Evolutionary conservation across 1,140 invertebrate species (phyloP).

Genomic region (Hylaeus anthracinus): DNA sequence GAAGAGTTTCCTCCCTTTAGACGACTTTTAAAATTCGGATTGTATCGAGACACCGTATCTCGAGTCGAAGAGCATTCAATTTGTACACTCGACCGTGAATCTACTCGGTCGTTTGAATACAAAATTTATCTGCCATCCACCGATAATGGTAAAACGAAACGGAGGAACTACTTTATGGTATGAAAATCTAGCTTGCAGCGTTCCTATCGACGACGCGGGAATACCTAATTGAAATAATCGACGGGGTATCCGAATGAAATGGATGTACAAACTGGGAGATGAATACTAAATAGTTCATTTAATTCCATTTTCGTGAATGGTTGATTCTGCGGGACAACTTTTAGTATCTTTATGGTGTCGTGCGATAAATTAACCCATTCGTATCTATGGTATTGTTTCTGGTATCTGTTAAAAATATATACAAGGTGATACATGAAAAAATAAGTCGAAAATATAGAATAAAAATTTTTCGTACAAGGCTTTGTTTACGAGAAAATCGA

Average conservation of each 20-base stretch:
- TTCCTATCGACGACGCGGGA: too few species aligned
- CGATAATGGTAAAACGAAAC: conserved; percentile 19
- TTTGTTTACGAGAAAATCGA: too few species aligned
- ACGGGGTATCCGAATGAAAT: not conserved
- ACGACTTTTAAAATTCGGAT: conserved; percentile 23
- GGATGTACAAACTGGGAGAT: not conserved
- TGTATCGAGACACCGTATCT: conserved; percentile 14
- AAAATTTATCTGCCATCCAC: conserved; percentile 24
- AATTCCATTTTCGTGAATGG: too few species aligned
- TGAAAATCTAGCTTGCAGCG: not conserved
- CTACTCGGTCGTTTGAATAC: conserved; percentile 33
- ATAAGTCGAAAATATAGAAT: too few species aligned
- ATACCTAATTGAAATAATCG: conserved; percentile 14
- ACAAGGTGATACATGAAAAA: too few species aligned
- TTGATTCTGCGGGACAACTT: too few species aligned
- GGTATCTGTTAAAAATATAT: too few species aligned
- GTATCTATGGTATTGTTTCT: too few species aligned
- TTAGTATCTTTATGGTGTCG: too few species aligned
- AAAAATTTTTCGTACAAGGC: too few species aligned
- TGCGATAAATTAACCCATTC: too few species aligned
- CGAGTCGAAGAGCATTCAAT: conserved; percentile 39
- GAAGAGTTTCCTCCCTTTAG: conserved; percentile 3
- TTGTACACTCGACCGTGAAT: conserved; percentile 36
- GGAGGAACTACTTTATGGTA: conserved; percentile 14
- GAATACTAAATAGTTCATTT: too few species aligned